Conservation (phyloP, 2,113 vertebrate species). For the Myocastor coypus region DNA sequence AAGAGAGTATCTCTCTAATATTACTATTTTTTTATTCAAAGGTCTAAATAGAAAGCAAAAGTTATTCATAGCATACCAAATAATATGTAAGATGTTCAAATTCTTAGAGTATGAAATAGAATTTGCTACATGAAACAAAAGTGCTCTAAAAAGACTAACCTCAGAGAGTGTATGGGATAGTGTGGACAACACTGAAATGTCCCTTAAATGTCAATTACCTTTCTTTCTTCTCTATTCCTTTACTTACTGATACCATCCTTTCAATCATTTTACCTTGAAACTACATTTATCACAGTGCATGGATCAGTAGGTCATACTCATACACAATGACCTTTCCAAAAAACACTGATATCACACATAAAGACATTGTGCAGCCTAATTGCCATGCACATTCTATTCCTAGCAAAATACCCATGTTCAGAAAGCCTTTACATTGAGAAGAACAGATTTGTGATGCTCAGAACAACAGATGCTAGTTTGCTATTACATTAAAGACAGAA, state of each 20-base stretch:
- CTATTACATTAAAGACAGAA: constrained; percentile 73
- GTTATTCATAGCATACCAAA: not conserved
- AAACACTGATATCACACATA: constrained; percentile 58
- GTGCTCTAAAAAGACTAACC: not conserved
- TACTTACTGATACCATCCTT: constrained; percentile 15
- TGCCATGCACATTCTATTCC: constrained; percentile 58
- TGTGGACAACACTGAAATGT: not conserved
- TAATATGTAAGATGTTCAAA: not conserved
- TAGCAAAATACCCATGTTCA: constrained; percentile 61
- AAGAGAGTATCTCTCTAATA: not conserved
- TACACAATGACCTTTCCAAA: constrained; percentile 49
- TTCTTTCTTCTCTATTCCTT: not conserved
- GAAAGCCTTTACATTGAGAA: constrained; percentile 77
- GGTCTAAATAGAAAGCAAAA: not conserved
- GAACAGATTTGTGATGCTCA: constrained; percentile 73
- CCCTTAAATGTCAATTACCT: not conserved
- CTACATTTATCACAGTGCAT: not conserved
- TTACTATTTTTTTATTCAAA: not conserved
- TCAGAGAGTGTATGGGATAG: not conserved
- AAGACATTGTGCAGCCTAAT: constrained; percentile 60
- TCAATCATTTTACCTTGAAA: not conserved
- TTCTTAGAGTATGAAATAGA: not conserved
- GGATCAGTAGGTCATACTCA: constrained; percentile 44
- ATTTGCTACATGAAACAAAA: not conserved
- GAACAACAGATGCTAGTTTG: constrained; percentile 73